Percentiles rank a stretch among this genome's conserved stretches.
Evolutionary conservation across 2,888 invertebrate species (phyloP).

Genomic region (Hylaea fasciaria): DNA sequence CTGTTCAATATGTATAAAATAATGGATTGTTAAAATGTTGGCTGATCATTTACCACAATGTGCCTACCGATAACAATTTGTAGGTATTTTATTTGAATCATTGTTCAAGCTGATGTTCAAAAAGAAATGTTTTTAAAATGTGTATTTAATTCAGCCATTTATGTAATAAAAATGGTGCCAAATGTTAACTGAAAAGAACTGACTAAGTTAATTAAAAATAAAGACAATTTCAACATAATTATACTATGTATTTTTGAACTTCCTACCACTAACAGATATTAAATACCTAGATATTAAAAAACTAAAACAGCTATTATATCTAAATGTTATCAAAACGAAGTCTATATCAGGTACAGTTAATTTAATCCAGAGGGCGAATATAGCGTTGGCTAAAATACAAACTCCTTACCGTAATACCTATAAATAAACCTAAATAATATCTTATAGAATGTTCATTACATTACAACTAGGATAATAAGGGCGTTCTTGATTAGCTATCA

Average conservation of each 20-base stretch:
- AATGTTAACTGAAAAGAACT: constrained; percentile 81
- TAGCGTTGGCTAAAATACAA: too few relatives aligned
- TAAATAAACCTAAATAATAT: too few relatives aligned
- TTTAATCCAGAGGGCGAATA: too few relatives aligned
- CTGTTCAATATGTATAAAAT: constrained; percentile 4
- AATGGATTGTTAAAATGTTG: constrained; percentile 7
- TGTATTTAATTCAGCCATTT: constrained; percentile 66
- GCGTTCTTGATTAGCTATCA: constrained; percentile 44
- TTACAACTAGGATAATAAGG: too few relatives aligned
- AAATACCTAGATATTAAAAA: too few relatives aligned
- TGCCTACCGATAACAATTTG: constrained; percentile 8
- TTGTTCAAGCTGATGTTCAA: constrained; percentile 22
- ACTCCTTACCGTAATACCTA: too few relatives aligned
- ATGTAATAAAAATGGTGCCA: constrained; percentile 81
- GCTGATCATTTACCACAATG: constrained; percentile 11
- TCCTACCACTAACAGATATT: background rate
- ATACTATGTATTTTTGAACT: constrained; percentile 7
- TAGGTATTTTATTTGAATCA: background rate
- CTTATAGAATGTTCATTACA: too few relatives aligned
- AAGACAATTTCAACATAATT: constrained; percentile 35
- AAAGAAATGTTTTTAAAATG: constrained; percentile 39
- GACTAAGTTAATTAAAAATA: constrained; percentile 64
- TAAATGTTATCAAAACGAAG: too few relatives aligned
- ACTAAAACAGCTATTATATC: too few relatives aligned
- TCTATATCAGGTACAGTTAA: too few relatives aligned